These are phyloP conservation scores for Pangasianodon hypophthalmus DNA, from an alignment of 2,113 vertebrate species.

Conservation along the genomic window DNA sequence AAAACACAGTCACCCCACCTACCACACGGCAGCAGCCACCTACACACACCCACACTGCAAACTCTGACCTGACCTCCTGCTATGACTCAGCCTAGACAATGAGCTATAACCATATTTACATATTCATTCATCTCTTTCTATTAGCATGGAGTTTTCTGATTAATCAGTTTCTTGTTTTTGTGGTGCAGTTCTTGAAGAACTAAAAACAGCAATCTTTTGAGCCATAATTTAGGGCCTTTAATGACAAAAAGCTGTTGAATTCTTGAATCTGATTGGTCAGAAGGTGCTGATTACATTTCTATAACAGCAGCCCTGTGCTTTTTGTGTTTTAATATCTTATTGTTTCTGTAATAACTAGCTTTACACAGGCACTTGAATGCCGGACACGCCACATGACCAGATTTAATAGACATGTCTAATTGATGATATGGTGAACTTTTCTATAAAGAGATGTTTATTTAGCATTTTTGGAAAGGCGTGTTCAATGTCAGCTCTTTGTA, in stretches of 20 bases:
- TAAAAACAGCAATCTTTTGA: not conserved
- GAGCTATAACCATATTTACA: not conserved
- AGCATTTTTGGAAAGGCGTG: not conserved
- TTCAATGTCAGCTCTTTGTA: not conserved
- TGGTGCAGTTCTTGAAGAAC: not conserved
- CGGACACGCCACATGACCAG: not conserved
- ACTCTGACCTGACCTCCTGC: not conserved
- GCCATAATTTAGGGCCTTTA: not conserved
- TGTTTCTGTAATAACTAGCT: not conserved
- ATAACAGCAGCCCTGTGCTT: not conserved
- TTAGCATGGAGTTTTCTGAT: not conserved
- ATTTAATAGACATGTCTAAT: not conserved
- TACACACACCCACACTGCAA: not conserved
- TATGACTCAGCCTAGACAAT: not conserved
- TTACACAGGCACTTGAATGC: not conserved
- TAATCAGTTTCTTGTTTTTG: not conserved
- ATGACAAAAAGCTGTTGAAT: not conserved
- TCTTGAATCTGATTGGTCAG: not conserved
- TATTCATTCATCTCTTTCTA: not conserved
- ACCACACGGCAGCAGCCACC: not conserved
- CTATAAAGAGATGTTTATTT: not conserved
- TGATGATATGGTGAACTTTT: not conserved
- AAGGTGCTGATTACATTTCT: not conserved
- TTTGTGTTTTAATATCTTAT: not conserved
- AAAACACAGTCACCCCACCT: slow-evolving; percentile 17